Percentiles rank a stretch among this genome's conserved stretches.
phyloP scores from a whole-genome alignment of 2,113 vertebrate species.

The Cyprinodon brontotheroides region DNA sequence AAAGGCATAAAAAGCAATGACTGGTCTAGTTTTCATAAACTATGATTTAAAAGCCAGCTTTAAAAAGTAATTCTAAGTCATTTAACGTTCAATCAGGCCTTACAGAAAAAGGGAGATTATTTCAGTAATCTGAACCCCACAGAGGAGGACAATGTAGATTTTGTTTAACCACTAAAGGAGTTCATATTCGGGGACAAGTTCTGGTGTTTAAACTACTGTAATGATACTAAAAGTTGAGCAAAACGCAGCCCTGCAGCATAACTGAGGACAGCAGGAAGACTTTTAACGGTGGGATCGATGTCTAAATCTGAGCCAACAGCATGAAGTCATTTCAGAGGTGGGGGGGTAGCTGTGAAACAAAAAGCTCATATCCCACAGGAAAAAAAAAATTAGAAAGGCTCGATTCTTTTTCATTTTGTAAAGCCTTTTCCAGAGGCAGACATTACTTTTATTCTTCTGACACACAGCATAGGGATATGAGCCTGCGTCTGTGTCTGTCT shows the following conservation, averaged over 20 bases:
- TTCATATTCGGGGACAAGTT: neutral
- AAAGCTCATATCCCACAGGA: conserved; percentile 63
- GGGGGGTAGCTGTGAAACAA: conserved; percentile 52
- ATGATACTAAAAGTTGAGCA: conserved; percentile 28
- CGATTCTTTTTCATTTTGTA: conserved; percentile 66
- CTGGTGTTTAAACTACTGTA: neutral
- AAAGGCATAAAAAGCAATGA: no score
- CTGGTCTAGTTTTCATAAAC: no score
- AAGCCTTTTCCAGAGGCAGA: conserved; percentile 67
- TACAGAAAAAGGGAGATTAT: no score
- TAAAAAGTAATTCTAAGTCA: no score
- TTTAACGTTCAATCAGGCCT: no score
- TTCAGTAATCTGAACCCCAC: no score
- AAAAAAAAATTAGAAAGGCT: conserved; percentile 61
- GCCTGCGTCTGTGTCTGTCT: conserved; percentile 33
- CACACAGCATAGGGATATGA: conserved; percentile 41
- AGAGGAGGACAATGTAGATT: neutral
- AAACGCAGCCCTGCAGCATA: conserved; percentile 39
- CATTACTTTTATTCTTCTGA: conserved; percentile 69
- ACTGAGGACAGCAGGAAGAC: conserved; percentile 35
- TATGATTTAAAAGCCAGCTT: no score
- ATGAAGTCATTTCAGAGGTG: conserved; percentile 62
- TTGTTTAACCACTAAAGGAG: no score
- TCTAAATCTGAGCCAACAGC: conserved; percentile 44
- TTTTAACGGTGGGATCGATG: conserved; percentile 48